Base-by-base conservation (phyloP, 1,140 invertebrate genomes). In the Drosophila arizonae region DNA sequence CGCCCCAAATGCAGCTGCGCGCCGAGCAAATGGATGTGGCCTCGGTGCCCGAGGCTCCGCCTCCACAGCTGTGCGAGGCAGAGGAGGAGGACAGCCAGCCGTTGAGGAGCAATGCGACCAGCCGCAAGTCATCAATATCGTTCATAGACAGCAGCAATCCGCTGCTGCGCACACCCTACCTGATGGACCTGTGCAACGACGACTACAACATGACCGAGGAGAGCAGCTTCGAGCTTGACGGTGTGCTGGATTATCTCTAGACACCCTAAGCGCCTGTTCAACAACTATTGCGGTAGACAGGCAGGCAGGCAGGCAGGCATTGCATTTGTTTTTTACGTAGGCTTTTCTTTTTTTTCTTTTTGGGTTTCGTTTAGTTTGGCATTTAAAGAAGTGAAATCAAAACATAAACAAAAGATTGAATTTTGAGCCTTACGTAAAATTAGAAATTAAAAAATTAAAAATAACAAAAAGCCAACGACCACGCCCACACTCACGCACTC, bases 181-280 rank as follows among this genome's bases (percentile, higher is more conserved):
- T 86, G 77, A 81, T 81, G 71, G 90, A 91, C 36, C 69, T 91
- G 45, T 90, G 88, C 74, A 85, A 90, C 51, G 88, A 90, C 48
- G 90, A 91, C 61, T 91, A 91, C 62, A 77, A 78, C 41, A 87
- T 91, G 81, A 76, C 46, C 51, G 78, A 75, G 13, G 60, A 75
- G 13, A 57, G 58, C 13, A 57, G 56, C 13, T 86, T 80, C 17
- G 76, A 88, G 69, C 72, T 84, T 10, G 90, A 91, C 21, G 60
- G 85, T 52, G 90, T 90, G 45, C 62, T 91, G 6, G 74, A 74
- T 43, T 79, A 71, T 77, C 50, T 80, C 30, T 65, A 79, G 33
- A 79, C 87, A 9, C 39, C 72, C 60, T 82, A 80, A 61, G 8
- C 11, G 8, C 17, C 17, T 17, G 10, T 17, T 6, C 10, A 54